These are phyloP conservation scores for Hylaea fasciaria DNA, from an alignment of 2,888 invertebrate species.

Conservation along the genomic window DNA sequence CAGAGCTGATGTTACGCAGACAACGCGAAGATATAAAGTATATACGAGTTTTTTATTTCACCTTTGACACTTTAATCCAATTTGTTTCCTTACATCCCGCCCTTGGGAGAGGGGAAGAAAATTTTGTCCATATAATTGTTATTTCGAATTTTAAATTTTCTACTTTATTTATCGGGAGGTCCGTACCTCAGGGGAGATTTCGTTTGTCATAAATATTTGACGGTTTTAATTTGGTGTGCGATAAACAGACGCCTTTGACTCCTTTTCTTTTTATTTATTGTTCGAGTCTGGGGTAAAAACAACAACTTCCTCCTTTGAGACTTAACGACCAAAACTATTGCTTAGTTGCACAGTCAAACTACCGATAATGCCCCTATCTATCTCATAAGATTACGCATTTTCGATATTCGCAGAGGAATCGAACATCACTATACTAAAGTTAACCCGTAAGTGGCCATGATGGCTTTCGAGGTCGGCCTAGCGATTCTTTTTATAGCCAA, in stretches of 20 bases:
- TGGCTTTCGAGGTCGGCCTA: constrained; percentile 72
- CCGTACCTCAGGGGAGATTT: constrained; percentile 46
- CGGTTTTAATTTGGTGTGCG: constrained; percentile 42
- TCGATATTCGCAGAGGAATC: constrained; percentile 51
- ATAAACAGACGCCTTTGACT: constrained; percentile 25
- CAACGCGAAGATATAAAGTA: constrained; percentile 71
- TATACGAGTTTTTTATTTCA: constrained; percentile 80
- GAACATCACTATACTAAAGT: constrained; percentile 60
- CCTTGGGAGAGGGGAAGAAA: constrained; percentile 77
- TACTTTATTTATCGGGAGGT: constrained; percentile 55
- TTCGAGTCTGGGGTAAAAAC: constrained; percentile 23
- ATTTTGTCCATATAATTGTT: constrained; percentile 79
- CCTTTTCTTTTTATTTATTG: constrained; percentile 16
- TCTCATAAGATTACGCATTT: constrained; percentile 43
- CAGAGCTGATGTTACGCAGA: constrained; percentile 72
- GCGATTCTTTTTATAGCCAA: constrained; percentile 84
- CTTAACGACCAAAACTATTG: constrained; percentile 29
- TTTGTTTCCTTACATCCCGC: constrained; percentile 80
- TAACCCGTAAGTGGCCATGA: constrained; percentile 69
- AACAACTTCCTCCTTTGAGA: constrained; percentile 31
- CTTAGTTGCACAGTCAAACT: constrained; percentile 39
- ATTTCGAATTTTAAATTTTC: constrained; percentile 74
- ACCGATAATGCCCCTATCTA: constrained; percentile 40
- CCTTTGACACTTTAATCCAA: constrained; percentile 85
- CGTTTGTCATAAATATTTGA: constrained; percentile 46